Conservation (phyloP, 2,113 vertebrate genomes). For the Opisthocomus hoazin region DNA sequence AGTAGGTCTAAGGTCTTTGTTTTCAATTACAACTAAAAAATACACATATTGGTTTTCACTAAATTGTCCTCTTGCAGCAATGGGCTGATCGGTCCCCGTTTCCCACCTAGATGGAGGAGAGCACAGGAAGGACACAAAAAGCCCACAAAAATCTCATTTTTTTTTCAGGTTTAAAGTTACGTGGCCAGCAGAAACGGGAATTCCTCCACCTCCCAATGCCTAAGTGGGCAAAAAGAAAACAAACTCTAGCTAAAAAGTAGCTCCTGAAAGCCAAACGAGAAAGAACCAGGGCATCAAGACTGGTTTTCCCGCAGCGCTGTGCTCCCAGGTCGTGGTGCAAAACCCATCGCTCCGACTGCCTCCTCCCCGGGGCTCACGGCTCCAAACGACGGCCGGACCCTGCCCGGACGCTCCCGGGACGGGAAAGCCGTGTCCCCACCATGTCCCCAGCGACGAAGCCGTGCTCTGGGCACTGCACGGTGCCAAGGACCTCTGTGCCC, state of each 20-base stretch:
- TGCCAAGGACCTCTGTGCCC: not conserved
- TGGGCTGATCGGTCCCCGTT: not conserved
- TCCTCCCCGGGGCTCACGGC: fast-evolving
- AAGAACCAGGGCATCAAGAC: not conserved
- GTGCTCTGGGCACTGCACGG: too few species aligned
- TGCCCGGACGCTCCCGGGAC: not conserved
- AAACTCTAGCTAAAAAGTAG: not conserved
- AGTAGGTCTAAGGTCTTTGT: not conserved
- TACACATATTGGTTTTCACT: not conserved
- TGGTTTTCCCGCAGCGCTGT: not conserved
- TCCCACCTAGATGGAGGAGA: not conserved
- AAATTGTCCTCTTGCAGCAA: not conserved
- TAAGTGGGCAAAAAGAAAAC: not conserved
- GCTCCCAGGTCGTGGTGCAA: not conserved
- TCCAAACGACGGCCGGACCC: not conserved
- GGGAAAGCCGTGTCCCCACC: not conserved
- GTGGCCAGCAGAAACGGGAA: fast-evolving
- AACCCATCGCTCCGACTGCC: not conserved
- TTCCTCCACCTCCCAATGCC: not conserved
- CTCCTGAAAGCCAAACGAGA: not conserved
- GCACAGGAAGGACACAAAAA: not conserved
- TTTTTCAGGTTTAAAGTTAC: not conserved
- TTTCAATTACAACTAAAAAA: not conserved
- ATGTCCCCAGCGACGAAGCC: not conserved
- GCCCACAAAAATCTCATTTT: not conserved